Evolutionary conservation across 2,888 invertebrate species (phyloP).

Genomic region (Dendrolimus pini): DNA sequence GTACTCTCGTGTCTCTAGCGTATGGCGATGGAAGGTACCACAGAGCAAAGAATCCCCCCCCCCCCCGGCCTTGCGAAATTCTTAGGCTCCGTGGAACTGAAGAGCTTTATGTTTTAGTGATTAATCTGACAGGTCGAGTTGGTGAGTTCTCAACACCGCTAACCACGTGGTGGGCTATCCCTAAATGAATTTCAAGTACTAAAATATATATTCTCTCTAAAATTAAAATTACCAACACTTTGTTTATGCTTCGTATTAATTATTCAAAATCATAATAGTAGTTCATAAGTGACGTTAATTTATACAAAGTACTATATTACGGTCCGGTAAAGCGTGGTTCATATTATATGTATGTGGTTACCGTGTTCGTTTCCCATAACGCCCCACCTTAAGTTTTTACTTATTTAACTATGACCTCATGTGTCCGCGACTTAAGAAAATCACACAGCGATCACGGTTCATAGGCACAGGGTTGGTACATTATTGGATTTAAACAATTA

Average conservation of each 20-base stretch:
- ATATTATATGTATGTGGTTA: constrained; percentile 59
- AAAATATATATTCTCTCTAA: too few species aligned
- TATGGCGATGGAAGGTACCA: too few species aligned
- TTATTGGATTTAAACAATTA: neutral
- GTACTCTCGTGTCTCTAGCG: too few species aligned
- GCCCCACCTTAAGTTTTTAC: constrained; percentile 71
- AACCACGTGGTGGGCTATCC: too few species aligned
- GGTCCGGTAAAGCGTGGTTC: constrained; percentile 57
- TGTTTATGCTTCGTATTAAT: neutral
- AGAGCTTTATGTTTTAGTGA: too few species aligned
- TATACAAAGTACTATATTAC: constrained; percentile 50
- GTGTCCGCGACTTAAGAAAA: constrained; percentile 75
- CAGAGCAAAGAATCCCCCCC: too few species aligned
- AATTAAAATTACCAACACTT: too few species aligned
- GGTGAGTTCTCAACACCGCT: too few species aligned
- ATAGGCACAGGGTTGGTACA: constrained; percentile 47
- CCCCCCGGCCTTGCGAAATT: too few species aligned
- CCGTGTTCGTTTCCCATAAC: constrained; percentile 76
- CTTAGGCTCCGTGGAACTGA: too few species aligned
- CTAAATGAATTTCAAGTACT: too few species aligned
- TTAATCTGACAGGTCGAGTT: too few species aligned
- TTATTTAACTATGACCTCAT: constrained; percentile 75
- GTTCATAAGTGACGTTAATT: constrained; percentile 41
- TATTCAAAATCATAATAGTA: neutral
- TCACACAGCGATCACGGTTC: constrained; percentile 60